Percentiles rank a stretch among this genome's conserved stretches.
Conservation (phyloP, 2,113 vertebrate genomes). For the Leptosomus discolor region DNA sequence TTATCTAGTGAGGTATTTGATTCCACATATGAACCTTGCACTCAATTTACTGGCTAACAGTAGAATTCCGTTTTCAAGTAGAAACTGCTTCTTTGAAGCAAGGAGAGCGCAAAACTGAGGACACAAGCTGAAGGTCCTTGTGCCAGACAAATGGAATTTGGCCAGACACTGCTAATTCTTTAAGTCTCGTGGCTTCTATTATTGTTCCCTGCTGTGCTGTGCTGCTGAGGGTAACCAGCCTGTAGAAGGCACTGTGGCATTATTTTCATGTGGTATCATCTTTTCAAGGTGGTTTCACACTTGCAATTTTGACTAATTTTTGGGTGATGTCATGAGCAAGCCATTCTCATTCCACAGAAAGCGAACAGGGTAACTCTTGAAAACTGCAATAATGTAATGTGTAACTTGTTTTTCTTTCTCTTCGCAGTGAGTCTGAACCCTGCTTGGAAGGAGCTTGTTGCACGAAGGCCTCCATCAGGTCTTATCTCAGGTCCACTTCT, state of each 20-base stretch:
- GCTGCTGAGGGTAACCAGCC: neutral
- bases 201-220: neutral
- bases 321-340: neutral
- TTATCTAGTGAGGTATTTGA: neutral
- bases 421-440: slow-evolving; percentile 94
- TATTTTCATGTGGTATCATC: neutral
- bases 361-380: neutral
- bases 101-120: neutral
- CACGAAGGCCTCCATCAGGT: slow-evolving; percentile 88
- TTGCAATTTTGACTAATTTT: neutral
- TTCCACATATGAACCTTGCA: neutral
- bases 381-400: neutral
- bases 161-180: neutral
- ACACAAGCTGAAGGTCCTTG: neutral
- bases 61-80: neutral
- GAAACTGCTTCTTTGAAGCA: neutral
- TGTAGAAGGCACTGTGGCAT: slow-evolving; percentile 16
- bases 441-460: slow-evolving; percentile 92
- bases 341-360: neutral
- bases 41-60: neutral
- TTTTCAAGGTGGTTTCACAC: neutral
- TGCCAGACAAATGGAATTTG: neutral
- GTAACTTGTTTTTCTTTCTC: neutral
- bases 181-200: neutral
- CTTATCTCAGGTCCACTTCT: slow-evolving; percentile 92